phyloP scores from a whole-genome alignment of 30 jellyfish, hydroid and myxozoan species.

The Aurelia coerulea region DNA sequence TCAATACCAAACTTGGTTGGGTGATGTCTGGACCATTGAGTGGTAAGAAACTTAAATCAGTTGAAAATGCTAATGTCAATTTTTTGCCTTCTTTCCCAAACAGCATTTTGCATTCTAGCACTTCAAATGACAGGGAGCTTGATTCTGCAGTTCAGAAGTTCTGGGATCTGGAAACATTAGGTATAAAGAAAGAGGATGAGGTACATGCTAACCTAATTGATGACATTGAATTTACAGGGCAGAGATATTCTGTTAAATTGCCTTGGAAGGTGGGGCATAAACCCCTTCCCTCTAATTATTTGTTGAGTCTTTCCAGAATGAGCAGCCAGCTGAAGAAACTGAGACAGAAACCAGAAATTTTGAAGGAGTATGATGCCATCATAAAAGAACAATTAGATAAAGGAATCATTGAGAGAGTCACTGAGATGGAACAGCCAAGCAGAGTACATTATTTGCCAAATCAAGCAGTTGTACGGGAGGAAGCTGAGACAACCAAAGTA shows the following conservation, averaged over 20 bases:
- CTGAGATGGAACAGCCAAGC: too few relatives aligned
- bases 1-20: constrained; percentile 37
- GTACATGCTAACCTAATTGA: constrained; percentile 54
- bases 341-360: constrained; percentile 43
- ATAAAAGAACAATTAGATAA: constrained; percentile 39
- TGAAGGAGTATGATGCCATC: constrained; percentile 34
- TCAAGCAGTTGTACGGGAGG: too few relatives aligned
- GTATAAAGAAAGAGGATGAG: constrained; percentile 44
- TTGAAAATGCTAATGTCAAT: constrained; percentile 2
- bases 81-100: background rate
- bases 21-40: constrained; percentile 5
- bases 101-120: too few relatives aligned
- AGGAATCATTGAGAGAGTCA: too few relatives aligned
- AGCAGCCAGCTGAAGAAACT: constrained; percentile 57
- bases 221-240: constrained; percentile 42
- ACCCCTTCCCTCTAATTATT: constrained; percentile 58
- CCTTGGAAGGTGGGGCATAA: constrained; percentile 79
- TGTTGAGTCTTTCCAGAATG: constrained; percentile 10
- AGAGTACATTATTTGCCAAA: too few relatives aligned
- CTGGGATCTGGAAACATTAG: constrained; percentile 65
- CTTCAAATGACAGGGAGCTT: background rate
- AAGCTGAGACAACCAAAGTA: too few relatives aligned
- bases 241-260: constrained; percentile 52
- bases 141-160: constrained; percentile 20
- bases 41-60: constrained; percentile 29